Base-by-base conservation (phyloP, 2,888 invertebrate genomes). In the Cryptocheilus praepositus region DNA sequence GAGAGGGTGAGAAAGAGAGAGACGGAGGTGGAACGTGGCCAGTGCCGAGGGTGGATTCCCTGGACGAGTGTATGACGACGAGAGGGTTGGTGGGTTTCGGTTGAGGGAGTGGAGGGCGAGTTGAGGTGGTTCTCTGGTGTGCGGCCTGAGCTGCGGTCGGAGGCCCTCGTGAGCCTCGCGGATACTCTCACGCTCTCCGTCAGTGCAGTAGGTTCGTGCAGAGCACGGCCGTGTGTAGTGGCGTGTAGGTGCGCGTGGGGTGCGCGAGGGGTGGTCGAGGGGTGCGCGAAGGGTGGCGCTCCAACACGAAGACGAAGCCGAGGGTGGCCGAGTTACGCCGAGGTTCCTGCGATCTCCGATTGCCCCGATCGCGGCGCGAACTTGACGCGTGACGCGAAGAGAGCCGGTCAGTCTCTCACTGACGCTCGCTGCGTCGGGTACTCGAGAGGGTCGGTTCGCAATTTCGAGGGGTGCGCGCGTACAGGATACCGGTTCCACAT, bases 351-450 rank as follows among this genome's bases (percentile, higher is more conserved):
- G 61, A 60, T 68, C 61, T 67, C 68, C 67, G 72, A 60, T 67
- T 73, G 51, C 67, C 69, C 64, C 61, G 63, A 44, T 63, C 68
- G 21, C 71, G 73, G 76, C 76, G 78, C 70, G 73, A 78, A 76
- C 70, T 76, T 76, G 71, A 67, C 76, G 79, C 71, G 71, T 77
- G 70, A 61, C 72, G 70, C 80, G 74, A 77, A 74, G 73, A 61
- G 65, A 71, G 72, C 70, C 73, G 72, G 73, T 67, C 83, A 85
- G 86, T 86, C 83, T 81, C 77, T 83, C 80, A 76, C 79, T 74
- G 77, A 77, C 84, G 81, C 78, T 80, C 75, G 76, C 73, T 79
- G 83, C 79, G 83, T 67, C 63, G 70, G 61, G 68, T 76, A 64
- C 64, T 53, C 67, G 70, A 36, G 75, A 72, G 75, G 79, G 65